These are phyloP conservation scores for Araneus ventricosus DNA, from an alignment of 1,140 invertebrate genomes.

Conservation along the genomic window DNA sequence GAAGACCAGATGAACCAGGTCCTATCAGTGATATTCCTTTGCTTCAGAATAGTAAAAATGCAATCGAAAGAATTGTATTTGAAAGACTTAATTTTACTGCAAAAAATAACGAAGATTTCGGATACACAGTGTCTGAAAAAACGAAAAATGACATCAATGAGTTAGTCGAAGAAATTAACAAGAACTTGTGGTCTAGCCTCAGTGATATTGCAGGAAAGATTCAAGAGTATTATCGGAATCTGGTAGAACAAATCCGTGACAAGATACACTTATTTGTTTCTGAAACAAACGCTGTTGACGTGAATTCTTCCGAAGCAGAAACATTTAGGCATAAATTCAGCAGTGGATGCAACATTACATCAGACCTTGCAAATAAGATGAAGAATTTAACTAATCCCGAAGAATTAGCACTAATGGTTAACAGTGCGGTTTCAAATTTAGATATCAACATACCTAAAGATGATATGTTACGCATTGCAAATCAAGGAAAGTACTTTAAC, in stretches of 20 bases:
- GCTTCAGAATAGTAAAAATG: neutral
- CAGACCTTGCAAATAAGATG: neutral
- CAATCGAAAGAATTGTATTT: neutral
- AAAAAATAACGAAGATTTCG: neutral
- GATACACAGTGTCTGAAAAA: constrained; percentile 24
- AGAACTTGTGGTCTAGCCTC: neutral
- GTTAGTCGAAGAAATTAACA: constrained; percentile 17
- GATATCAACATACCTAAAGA: neutral
- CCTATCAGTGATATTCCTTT: constrained; percentile 10
- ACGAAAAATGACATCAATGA: constrained; percentile 7
- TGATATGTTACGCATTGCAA: neutral
- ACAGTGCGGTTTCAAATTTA: neutral
- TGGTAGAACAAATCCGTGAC: neutral
- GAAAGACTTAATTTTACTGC: neutral
- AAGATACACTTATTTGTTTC: neutral
- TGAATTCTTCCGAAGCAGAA: neutral
- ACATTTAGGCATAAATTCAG: neutral
- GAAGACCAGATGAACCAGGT: constrained; percentile 18
- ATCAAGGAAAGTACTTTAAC: constrained; percentile 9
- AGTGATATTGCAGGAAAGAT: neutral
- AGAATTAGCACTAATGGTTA: neutral
- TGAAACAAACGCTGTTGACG: neutral
- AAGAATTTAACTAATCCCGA: neutral
- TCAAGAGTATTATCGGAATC: neutral
- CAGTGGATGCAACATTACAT: neutral